Conservation (phyloP, 2,888 invertebrate genomes). For the Oscheius myriophilus region DNA sequence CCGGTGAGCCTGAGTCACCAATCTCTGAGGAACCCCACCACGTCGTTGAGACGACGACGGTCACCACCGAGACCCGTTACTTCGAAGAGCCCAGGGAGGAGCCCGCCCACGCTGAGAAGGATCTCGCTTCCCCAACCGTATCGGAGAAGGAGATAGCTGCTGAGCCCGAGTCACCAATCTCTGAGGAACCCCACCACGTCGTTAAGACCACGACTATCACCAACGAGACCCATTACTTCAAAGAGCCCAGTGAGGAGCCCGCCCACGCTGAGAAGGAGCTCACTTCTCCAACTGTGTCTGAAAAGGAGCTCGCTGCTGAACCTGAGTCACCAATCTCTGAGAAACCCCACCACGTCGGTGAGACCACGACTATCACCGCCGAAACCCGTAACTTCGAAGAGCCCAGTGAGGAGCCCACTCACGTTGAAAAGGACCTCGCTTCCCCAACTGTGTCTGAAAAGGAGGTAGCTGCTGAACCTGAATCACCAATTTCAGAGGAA, state of each 20-base stretch:
- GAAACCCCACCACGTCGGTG: neutral
- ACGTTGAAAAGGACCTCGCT: neutral
- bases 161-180: too few species aligned
- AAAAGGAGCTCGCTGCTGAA: neutral
- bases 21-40: neutral
- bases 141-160: too few species aligned
- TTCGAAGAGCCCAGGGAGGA: slow-evolving; percentile 7
- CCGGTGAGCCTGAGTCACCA: too few species aligned
- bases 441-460: neutral
- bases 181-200: too few species aligned
- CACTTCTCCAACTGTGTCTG: neutral
- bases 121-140: too few species aligned
- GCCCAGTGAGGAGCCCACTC: slow-evolving; percentile 17
- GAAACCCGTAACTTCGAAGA: neutral
- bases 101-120: too few species aligned
- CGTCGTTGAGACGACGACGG: slow-evolving; percentile 15
- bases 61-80: slow-evolving; percentile 12
- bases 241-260: slow-evolving; percentile 16
- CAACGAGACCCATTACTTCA: neutral
- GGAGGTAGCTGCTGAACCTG: too few species aligned
- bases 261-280: slow-evolving; percentile 14
- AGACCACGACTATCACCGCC: slow-evolving; percentile 11
- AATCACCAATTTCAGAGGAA: neutral
- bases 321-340: neutral
- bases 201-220: neutral